Percentiles rank a stretch among this genome's conserved stretches.
Evolutionary conservation across 2,113 vertebrate species (phyloP).

Genomic region (Dicaeum eximium): DNA sequence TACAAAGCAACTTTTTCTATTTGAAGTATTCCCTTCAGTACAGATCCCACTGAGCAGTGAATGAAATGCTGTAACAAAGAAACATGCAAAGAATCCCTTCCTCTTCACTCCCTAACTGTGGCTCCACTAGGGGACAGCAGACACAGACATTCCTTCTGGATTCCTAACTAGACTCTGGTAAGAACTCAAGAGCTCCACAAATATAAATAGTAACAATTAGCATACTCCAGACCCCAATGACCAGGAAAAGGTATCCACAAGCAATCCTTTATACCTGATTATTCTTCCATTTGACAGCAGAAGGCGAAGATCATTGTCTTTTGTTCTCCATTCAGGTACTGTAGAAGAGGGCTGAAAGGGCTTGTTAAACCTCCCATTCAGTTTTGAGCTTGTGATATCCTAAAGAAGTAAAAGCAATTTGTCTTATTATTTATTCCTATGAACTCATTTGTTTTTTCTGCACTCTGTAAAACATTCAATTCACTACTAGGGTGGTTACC

Average conservation of each 20-base stretch:
- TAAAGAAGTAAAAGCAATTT: conserved; percentile 61
- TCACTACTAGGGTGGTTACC: background rate
- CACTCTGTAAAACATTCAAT: background rate
- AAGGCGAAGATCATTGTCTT: conserved; percentile 88
- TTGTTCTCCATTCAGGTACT: conserved; percentile 78
- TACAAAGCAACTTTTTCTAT: background rate
- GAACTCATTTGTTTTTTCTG: background rate
- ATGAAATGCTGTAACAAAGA: background rate
- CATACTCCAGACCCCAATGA: background rate
- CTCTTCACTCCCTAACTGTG: background rate
- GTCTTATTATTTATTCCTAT: background rate
- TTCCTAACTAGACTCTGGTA: background rate
- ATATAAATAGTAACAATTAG: background rate
- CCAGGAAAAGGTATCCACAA: background rate
- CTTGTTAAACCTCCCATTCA: conserved; percentile 91
- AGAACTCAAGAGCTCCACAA: background rate
- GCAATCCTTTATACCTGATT: conserved; percentile 79
- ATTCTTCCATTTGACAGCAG: conserved; percentile 93
- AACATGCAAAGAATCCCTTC: background rate
- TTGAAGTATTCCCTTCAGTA: background rate
- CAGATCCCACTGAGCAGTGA: background rate
- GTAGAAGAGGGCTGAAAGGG: conserved; percentile 89
- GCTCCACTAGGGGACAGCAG: conserved; percentile 55
- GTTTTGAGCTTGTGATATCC: conserved; percentile 82
- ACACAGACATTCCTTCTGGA: background rate